Evolutionary conservation across 53 echinoderm and acorn worm species (phyloP).

Genomic region (Echinarachnius parma): DNA sequence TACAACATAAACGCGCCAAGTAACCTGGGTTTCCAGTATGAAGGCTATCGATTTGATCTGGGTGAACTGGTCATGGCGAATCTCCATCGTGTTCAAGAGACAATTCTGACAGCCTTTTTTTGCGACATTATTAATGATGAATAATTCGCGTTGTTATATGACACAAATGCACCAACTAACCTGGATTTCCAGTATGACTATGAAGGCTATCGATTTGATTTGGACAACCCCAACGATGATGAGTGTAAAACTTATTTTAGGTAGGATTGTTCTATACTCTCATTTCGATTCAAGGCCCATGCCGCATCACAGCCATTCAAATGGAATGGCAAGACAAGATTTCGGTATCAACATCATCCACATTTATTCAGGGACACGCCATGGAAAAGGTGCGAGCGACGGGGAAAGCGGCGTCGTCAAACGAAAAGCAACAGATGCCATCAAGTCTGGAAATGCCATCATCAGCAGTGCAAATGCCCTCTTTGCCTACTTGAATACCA

Average conservation of each 20-base stretch:
- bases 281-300: no score
- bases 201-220: not conserved
- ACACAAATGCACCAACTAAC: not conserved
- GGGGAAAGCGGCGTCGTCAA: constrained; percentile 81
- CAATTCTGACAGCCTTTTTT: not conserved
- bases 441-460: constrained; percentile 48
- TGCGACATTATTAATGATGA: not conserved
- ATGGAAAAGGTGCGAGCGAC: constrained; percentile 76
- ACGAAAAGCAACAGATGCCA: constrained; percentile 49
- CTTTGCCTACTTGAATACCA: constrained; percentile 26
- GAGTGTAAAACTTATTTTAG: not conserved
- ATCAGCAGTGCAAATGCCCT: constrained; percentile 48
- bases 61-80: constrained; percentile 1
- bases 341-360: constrained; percentile 24
- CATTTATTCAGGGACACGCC: constrained; percentile 55
- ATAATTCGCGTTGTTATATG: not conserved
- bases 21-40: no score
- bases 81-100: not conserved
- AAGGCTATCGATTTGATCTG: no score
- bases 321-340: constrained; percentile 19
- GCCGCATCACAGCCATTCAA: no score
- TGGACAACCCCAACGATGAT: not conserved
- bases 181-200: not conserved
- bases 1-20: no score
- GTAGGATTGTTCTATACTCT: no score